These are phyloP conservation scores for Pogoniulus pusillus DNA, from an alignment of 2,797 vertebrate species.

Conservation along the genomic window DNA sequence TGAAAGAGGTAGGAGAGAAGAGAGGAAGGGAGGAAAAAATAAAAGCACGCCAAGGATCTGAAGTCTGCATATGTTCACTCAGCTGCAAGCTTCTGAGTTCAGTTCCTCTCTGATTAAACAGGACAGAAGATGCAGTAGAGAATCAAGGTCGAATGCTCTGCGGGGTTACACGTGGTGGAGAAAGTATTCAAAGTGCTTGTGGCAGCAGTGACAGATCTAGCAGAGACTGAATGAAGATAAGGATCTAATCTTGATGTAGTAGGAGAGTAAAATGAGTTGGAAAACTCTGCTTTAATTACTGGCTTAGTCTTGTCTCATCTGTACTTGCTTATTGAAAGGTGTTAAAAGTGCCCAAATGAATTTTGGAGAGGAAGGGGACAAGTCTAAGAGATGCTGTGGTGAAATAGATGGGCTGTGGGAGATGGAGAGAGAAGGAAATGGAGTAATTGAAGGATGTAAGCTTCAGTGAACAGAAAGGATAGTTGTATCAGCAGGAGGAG, in stretches of 20 bases:
- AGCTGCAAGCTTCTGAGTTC: neutral
- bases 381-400: neutral
- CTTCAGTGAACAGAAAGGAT: neutral
- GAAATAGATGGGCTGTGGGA: neutral
- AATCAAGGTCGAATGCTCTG: neutral
- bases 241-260: neutral
- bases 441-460: slow-evolving; percentile 35
- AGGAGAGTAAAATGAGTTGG: neutral
- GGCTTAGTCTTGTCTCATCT: neutral
- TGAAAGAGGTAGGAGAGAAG: neutral
- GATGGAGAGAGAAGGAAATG: neutral
- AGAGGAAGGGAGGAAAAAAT: neutral
- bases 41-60: neutral
- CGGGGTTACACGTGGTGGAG: neutral
- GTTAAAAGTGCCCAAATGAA: neutral
- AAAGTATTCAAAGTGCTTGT: neutral
- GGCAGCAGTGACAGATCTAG: neutral
- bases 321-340: neutral
- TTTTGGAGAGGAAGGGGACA: neutral
- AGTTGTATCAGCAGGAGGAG: neutral
- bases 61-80: neutral
- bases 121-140: neutral
- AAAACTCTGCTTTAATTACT: neutral
- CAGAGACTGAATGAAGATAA: neutral
- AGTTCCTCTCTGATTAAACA: neutral